A percentile compares a stretch with the other conserved stretches of the same genome.
Conservation (phyloP, 1,140 invertebrate genomes). For the Phymastichus coffea region DNA sequence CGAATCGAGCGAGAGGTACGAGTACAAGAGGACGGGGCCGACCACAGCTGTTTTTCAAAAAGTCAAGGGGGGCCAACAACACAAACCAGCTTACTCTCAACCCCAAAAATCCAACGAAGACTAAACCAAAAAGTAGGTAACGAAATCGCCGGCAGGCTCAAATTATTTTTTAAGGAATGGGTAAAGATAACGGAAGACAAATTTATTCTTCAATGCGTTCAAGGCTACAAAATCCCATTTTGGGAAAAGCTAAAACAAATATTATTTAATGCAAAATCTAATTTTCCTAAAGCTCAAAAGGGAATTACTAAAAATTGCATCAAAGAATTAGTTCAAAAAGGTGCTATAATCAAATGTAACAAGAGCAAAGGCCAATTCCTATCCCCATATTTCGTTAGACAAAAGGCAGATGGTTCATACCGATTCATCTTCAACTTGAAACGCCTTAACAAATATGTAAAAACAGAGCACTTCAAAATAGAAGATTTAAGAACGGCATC, state of each 20-base stretch:
- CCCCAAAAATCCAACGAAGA: not conserved
- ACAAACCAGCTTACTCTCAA: not conserved
- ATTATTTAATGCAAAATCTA: not conserved
- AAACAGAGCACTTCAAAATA: constrained; percentile 1
- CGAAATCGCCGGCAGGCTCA: not conserved
- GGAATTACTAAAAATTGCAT: not conserved
- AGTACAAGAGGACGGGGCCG: not conserved
- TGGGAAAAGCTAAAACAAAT: not conserved
- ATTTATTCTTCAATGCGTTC: not conserved
- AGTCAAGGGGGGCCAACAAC: too few species aligned
- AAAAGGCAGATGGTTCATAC: not conserved
- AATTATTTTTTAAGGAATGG: not conserved
- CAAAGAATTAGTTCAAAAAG: not conserved
- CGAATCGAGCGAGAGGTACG: too few species aligned
- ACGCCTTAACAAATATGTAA: not conserved
- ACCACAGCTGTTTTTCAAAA: not conserved
- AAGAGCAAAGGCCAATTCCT: not conserved
- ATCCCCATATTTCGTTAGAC: not conserved
- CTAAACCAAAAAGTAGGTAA: not conserved
- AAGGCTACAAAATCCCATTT: constrained; percentile 8
- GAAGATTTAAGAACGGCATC: constrained; percentile 1
- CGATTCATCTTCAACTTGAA: not conserved
- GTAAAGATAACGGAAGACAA: not conserved
- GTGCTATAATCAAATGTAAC: not conserved
- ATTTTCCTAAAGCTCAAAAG: not conserved